Evolutionary conservation across 2,797 vertebrate genomes (phyloP).

Genomic region (Lophius americanus): DNA sequence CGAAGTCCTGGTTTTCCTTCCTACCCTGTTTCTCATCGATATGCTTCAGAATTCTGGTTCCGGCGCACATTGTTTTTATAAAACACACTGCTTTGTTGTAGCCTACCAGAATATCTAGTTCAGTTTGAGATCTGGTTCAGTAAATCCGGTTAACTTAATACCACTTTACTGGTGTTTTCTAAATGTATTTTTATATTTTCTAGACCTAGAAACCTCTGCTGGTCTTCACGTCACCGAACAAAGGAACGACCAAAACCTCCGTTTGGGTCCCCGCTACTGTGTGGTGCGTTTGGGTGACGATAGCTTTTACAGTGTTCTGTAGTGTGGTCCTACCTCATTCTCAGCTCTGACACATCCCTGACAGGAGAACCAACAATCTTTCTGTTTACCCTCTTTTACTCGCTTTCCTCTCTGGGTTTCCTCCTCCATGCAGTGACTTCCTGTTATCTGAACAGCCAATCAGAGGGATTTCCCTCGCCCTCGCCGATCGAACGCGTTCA

Average conservation of each 20-base stretch:
- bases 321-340: conserved; percentile 64
- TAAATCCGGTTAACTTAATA: too few relatives aligned
- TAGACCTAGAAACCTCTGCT: background rate
- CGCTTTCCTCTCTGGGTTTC: too few relatives aligned
- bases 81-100: conserved; percentile 8
- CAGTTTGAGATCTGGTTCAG: background rate
- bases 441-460: too few relatives aligned
- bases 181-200: background rate
- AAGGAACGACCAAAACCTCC: conserved; percentile 8
- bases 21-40: conserved; percentile 6
- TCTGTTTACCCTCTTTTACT: too few relatives aligned
- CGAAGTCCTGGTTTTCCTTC: background rate
- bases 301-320: conserved; percentile 18
- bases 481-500: too few relatives aligned
- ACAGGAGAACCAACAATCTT: conserved; percentile 3
- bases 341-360: conserved; percentile 23
- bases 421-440: too few relatives aligned
- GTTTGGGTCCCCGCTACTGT: conserved; percentile 6
- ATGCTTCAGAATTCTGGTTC: conserved; percentile 12
- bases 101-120: background rate
- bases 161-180: background rate
- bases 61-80: background rate
- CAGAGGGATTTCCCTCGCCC: too few relatives aligned
- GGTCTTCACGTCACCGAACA: conserved; percentile 3
- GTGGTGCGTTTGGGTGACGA: conserved; percentile 4